Conservation (phyloP, 2,888 invertebrate species). For the Zelleria hepariella region DNA sequence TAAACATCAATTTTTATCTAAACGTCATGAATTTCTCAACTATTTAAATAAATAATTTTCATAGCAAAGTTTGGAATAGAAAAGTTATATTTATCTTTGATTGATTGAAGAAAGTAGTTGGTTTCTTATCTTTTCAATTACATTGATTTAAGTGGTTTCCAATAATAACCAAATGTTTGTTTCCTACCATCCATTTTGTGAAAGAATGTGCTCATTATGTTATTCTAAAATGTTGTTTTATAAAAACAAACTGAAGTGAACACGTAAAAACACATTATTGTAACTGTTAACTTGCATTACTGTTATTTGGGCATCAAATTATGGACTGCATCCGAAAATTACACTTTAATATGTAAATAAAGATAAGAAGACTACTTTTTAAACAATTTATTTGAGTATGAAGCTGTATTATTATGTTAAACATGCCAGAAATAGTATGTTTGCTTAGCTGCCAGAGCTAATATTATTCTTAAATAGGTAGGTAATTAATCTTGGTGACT, state of each 20-base stretch:
- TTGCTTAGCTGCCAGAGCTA: too few relatives aligned
- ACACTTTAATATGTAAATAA: neutral
- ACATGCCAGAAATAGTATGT: too few relatives aligned
- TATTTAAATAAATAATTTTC: neutral
- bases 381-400: neutral
- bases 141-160: neutral
- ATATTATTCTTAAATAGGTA: too few relatives aligned
- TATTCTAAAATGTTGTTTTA: neutral
- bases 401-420: neutral
- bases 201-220: neutral
- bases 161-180: neutral
- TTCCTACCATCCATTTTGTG: neutral
- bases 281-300: neutral
- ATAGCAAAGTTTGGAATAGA: too few relatives aligned
- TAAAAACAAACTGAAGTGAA: neutral
- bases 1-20: too few relatives aligned
- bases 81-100: constrained; percentile 1
- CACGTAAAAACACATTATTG: neutral
- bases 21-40: neutral
- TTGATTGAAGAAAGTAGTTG: neutral
- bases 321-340: neutral
- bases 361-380: neutral
- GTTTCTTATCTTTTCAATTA: neutral
- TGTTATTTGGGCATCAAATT: neutral
- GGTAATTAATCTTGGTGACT: too few relatives aligned